Conservation (phyloP, 2,797 vertebrate species). For the Chrysocyon brachyurus region DNA sequence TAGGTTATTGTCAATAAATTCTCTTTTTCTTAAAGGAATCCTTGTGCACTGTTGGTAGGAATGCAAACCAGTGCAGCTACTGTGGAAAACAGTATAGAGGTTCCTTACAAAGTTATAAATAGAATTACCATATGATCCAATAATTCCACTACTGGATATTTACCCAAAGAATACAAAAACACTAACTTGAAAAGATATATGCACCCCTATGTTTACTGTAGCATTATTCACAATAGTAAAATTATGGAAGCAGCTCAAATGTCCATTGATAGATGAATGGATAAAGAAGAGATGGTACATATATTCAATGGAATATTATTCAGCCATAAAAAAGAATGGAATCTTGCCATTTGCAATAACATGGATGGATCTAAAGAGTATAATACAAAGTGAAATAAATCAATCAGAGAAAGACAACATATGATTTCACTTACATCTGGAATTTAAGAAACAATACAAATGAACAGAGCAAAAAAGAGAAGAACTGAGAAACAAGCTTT, state of each 20-base stretch:
- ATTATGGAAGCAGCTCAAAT: neutral
- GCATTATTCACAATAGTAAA: neutral
- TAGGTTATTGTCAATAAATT: conserved; percentile 34
- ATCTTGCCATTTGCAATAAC: neutral
- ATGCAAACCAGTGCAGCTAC: neutral
- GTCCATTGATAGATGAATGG: neutral
- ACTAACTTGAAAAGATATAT: neutral
- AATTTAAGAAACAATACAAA: neutral
- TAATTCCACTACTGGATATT: neutral
- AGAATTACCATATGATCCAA: neutral
- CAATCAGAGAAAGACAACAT: neutral
- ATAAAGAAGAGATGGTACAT: neutral
- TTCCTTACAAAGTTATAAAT: neutral
- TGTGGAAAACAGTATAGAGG: neutral
- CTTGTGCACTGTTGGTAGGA: neutral
- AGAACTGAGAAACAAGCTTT: neutral
- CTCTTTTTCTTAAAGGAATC: neutral
- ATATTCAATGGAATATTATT: neutral
- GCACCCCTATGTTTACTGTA: neutral
- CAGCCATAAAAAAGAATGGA: neutral
- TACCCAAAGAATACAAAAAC: neutral
- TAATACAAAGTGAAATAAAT: neutral
- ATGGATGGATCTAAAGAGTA: neutral
- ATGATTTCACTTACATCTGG: neutral
- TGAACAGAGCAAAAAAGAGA: neutral